These are phyloP conservation scores for Strigamia maritima DNA, from an alignment of 2,888 invertebrate species.

Conservation along the genomic window DNA sequence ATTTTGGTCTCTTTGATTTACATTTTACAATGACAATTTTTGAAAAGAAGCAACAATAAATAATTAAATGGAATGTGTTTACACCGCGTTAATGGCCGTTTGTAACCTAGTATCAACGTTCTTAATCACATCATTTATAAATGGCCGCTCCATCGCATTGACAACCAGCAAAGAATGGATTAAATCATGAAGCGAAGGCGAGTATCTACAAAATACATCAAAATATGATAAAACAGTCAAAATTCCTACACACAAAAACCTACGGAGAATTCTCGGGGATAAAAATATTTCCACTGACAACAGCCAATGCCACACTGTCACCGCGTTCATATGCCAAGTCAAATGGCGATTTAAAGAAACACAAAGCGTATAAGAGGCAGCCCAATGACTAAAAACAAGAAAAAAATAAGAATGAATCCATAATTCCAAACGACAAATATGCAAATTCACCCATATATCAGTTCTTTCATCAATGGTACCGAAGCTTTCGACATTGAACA, in stretches of 20 bases:
- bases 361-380: conserved; percentile 78
- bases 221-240: no score
- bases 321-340: conserved; percentile 79
- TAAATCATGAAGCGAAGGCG: conserved; percentile 66
- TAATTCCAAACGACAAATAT: no score
- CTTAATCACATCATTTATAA: conserved; percentile 68
- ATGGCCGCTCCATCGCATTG: conserved; percentile 73
- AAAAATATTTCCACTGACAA: conserved; percentile 68
- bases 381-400: conserved; percentile 66
- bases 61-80: background rate
- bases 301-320: conserved; percentile 81
- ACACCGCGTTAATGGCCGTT: background rate
- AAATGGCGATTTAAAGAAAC: conserved; percentile 80
- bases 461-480: no score
- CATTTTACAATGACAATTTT: no score
- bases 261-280: conserved; percentile 69
- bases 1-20: no score
- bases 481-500: conserved; percentile 80
- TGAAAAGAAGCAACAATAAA: background rate
- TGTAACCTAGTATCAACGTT: conserved; percentile 48
- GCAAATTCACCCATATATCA: conserved; percentile 75
- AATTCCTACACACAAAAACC: conserved; percentile 42
- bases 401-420: no score
- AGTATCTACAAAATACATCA: conserved; percentile 51
- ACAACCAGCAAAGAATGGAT: conserved; percentile 68